These are phyloP conservation scores for Tenebrio molitor DNA, from an alignment of 1,140 invertebrate species.

Conservation along the genomic window DNA sequence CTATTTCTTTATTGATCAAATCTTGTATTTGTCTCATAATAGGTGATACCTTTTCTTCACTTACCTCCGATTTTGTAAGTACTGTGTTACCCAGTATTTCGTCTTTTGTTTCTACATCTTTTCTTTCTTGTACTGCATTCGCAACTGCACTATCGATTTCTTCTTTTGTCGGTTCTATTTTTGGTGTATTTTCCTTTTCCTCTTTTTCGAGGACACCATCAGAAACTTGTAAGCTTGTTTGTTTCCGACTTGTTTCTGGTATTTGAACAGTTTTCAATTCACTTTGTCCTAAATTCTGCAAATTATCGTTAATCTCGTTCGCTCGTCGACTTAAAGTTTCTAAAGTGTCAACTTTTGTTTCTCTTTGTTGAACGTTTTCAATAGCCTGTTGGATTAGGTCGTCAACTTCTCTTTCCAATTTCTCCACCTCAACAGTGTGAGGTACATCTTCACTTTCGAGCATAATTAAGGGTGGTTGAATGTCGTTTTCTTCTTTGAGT, in stretches of 20 bases:
- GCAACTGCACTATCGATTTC: not conserved
- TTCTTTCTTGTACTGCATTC: not conserved
- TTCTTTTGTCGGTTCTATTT: not conserved
- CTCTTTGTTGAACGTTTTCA: conserved; percentile 13
- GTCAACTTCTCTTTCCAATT: conserved; percentile 58
- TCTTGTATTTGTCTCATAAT: not conserved
- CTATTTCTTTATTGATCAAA: conserved; percentile 22
- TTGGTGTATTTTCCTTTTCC: not conserved
- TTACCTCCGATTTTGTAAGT: too few relatives aligned
- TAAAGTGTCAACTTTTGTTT: not conserved
- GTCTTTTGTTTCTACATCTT: too few relatives aligned
- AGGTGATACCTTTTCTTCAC: not conserved
- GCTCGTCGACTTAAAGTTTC: not conserved
- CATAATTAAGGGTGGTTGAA: not conserved
- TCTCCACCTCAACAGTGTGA: conserved; percentile 13
- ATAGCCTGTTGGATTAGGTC: conserved; percentile 43
- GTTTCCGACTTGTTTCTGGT: not conserved
- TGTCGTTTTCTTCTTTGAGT: conserved; percentile 20
- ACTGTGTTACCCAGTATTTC: too few relatives aligned
- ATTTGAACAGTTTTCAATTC: not conserved
- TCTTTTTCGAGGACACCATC: conserved; percentile 57
- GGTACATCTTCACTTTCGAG: conserved; percentile 7
- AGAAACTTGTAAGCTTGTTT: too few relatives aligned
- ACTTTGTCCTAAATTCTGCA: conserved; percentile 3
- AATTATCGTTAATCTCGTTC: conserved; percentile 24